Conservation (phyloP, 2,113 vertebrate genomes). For the Pelodiscus sinensis region DNA sequence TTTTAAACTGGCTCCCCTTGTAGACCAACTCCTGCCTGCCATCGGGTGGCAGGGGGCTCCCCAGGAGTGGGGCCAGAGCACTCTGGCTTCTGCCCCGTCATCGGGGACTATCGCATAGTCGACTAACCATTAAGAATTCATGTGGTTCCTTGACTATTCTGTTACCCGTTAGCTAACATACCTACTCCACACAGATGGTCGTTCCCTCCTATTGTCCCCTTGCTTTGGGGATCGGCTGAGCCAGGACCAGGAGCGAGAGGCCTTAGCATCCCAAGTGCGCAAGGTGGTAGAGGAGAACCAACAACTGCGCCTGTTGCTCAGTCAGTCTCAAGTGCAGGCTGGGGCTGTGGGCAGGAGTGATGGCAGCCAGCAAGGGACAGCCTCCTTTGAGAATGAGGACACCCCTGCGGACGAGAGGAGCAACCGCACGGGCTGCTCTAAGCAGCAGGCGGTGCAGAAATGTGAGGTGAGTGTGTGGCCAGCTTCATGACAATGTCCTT, state of each 20-base stretch:
- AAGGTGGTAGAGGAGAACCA: conserved; percentile 91
- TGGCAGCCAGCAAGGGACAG: conserved; percentile 81
- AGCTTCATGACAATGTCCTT: not conserved
- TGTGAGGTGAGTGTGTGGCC: conserved; percentile 83
- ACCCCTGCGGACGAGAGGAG: conserved; percentile 69
- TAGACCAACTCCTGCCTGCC: too few relatives aligned
- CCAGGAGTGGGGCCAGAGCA: too few relatives aligned
- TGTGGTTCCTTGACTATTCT: too few relatives aligned
- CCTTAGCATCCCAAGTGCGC: conserved; percentile 81
- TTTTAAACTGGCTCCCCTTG: too few relatives aligned
- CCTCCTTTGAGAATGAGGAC: conserved; percentile 79
- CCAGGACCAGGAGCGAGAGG: conserved; percentile 78
- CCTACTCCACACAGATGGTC: conserved; percentile 49
- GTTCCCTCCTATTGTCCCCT: conserved; percentile 65
- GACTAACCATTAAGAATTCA: too few relatives aligned
- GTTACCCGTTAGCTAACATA: too few relatives aligned
- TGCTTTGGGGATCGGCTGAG: conserved; percentile 68
- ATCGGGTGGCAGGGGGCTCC: too few relatives aligned
- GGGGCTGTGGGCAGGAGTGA: conserved; percentile 71
- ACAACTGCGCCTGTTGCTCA: conserved; percentile 85
- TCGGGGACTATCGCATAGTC: too few relatives aligned
- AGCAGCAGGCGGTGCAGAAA: conserved; percentile 84
- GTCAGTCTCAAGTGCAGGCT: conserved; percentile 75
- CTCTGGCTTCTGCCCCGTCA: too few relatives aligned
- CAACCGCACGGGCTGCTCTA: conserved; percentile 82